Base-by-base conservation (phyloP, 2,113 vertebrate genomes). In the Buteo buteo region DNA sequence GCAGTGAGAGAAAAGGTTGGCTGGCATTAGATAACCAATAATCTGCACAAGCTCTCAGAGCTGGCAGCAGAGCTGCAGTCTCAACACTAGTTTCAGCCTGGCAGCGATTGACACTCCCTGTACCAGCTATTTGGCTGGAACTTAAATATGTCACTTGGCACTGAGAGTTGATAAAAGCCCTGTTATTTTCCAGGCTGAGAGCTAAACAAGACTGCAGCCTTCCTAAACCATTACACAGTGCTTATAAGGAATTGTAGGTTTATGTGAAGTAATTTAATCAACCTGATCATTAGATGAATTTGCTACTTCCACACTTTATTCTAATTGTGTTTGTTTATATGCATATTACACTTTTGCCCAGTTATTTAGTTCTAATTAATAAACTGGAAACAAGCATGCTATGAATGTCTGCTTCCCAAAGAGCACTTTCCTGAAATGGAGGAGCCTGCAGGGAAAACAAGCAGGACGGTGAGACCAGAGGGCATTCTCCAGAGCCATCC, bases 121-220 rank as follows among this genome's bases (percentile, higher is more conserved):
- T 96, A 96, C 82, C 93, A 96, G 93, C 85, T 91, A 96, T 97
- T 97, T 97, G 96, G 96, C 94, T 95, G 88, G 74, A 92, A 86
- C 79, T 95, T 95, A 92, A 96, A 82, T 93, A 96, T 96, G 76
- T 88, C 93, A 92, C 85, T 97, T 96, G 96, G 94, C 93, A 92
- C 71, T 13, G 82, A 58, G 85, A 79, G 59, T 17, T 42, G 36
- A 88, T 95, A 95, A 95, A 95, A 97, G 55, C 92, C 85, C 76
- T 94, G 92, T 92, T 96, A 94, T 96, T 95, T 96, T 96, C 66
- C 76, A 94, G 90, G 18, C 90, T 94, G 82, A 90, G 66, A 81
- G 74, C 82, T 90, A 81, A 96, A 92, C 7, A 47, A 90, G 76
- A 62, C 67, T 83, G 71, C 82, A 92, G 79, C 44, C 71, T 95